Evolutionary conservation across 1,140 invertebrate genomes (phyloP).

Genomic region (Theocolax elegans): DNA sequence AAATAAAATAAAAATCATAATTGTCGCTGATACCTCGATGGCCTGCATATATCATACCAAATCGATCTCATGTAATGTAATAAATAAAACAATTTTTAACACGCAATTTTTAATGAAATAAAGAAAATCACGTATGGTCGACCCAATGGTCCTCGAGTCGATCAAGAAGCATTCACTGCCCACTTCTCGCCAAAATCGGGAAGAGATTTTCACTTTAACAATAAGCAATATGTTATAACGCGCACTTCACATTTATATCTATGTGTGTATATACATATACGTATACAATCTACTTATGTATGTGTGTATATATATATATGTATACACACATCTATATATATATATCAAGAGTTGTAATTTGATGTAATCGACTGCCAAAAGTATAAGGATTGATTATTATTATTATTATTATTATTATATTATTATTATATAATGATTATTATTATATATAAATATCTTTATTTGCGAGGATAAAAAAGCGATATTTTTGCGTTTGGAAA

Average conservation of each 20-base stretch:
- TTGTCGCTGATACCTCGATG: slow-evolving; percentile 53
- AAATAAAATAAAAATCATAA: slow-evolving; percentile 2
- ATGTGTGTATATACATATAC: too few relatives aligned
- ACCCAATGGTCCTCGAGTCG: slow-evolving; percentile 41
- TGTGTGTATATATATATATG: too few relatives aligned
- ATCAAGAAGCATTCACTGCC: slow-evolving; percentile 41
- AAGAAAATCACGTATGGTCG: slow-evolving; percentile 59
- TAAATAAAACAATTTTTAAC: slow-evolving; percentile 57
- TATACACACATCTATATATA: too few relatives aligned
- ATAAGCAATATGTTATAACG: slow-evolving; percentile 25
- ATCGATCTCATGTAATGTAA: slow-evolving; percentile 64
- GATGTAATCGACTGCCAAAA: slow-evolving; percentile 12
- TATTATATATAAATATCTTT: too few relatives aligned
- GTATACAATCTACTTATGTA: too few relatives aligned
- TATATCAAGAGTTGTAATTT: too few relatives aligned
- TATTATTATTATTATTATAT: too few relatives aligned
- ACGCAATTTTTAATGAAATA: slow-evolving; percentile 58
- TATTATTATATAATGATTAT: too few relatives aligned
- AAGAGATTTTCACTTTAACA: slow-evolving; percentile 10
- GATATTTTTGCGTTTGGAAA: too few relatives aligned
- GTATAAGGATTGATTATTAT: neutral
- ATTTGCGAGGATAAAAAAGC: too few relatives aligned
- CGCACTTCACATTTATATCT: too few relatives aligned
- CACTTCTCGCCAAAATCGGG: slow-evolving; percentile 30
- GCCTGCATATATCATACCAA: slow-evolving; percentile 65